Evolutionary conservation across 2,113 vertebrate genomes (phyloP).

Genomic region (Dasyornis broadbenti): DNA sequence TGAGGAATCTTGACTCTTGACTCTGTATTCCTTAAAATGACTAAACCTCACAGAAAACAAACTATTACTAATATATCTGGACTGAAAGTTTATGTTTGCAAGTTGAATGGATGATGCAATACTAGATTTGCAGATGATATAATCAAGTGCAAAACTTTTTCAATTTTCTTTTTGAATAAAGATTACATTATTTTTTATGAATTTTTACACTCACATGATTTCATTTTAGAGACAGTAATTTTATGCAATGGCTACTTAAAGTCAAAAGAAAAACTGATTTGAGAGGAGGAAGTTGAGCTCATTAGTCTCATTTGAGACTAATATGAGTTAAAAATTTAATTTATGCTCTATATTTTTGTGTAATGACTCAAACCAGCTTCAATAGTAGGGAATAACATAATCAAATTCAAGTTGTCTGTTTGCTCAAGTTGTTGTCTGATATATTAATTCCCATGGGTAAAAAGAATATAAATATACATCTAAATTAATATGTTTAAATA

Average conservation of each 20-base stretch:
- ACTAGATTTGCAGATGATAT: neutral
- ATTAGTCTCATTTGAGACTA: neutral
- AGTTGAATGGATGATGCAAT: neutral
- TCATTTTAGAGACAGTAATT: neutral
- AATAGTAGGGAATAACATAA: neutral
- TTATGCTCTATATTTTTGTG: neutral
- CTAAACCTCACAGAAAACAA: constrained; percentile 41
- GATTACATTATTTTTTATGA: neutral
- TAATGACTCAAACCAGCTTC: neutral
- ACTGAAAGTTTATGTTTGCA: neutral
- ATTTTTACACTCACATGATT: neutral
- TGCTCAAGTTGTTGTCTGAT: neutral
- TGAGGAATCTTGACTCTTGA: constrained; percentile 18
- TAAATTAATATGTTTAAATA: neutral
- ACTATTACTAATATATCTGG: neutral
- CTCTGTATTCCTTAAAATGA: constrained; percentile 23
- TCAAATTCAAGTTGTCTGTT: neutral
- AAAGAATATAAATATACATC: neutral
- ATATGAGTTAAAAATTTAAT: constrained; percentile 4
- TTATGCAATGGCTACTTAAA: neutral
- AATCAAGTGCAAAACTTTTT: neutral
- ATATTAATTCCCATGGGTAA: neutral
- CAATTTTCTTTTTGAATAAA: neutral
- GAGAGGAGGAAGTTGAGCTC: neutral
- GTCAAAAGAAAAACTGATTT: neutral